Evolutionary conservation across 2,113 vertebrate species (phyloP), one percentile per base, ranked within the genome.

Genomic region (Xenotilapia caudafasciata): DNA sequence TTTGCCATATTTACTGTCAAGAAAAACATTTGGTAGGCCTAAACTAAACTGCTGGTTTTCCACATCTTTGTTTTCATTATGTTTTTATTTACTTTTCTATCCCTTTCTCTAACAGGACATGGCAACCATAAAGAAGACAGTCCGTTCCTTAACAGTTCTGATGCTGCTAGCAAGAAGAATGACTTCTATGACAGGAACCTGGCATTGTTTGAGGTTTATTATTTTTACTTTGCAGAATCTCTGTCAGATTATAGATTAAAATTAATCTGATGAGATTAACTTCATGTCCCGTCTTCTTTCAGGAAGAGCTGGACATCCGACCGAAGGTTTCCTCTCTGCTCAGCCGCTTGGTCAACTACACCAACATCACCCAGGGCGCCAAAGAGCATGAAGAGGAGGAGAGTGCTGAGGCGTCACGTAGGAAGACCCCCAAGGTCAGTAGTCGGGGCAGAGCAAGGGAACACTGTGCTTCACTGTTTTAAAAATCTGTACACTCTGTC

Each of bases 301-400:
- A 99, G 99, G 98, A 99, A 89, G 98, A 99, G 70, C 95, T 99
- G 95, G 99, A 99, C 95, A 98, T 98, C 89, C 97, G 98, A 58
- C 99, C 99, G 1, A 99, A 99, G 89, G 99, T 99, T 13, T 99
- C 98, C 2, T 99, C 98, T 83, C 95, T 99, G 70, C 98, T 99
- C 93, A 98, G 98, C 92, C 98, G 99, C 81, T 94, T 99, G 95
- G 99, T 99, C 96, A 99, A 96, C 96, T 99, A 99, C 92, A 99
- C 98, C 82, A 99, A 97, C 90, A 97, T 99, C 86, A 98, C 97
- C 6, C 99, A 99, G 93, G 99, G 99, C 4, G 98, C 98, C 90
- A 99, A 98, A 92, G 99, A 99, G 79, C 99, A 99, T 15, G 99
- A 99, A 91, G 99, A 99, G 86, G 98, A 97, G 15, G 98, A 99